Evolutionary conservation across 2,888 invertebrate genomes (phyloP), one percentile per base, ranked within the genome.

Genomic region (Drosophila pseudotakahashii): DNA sequence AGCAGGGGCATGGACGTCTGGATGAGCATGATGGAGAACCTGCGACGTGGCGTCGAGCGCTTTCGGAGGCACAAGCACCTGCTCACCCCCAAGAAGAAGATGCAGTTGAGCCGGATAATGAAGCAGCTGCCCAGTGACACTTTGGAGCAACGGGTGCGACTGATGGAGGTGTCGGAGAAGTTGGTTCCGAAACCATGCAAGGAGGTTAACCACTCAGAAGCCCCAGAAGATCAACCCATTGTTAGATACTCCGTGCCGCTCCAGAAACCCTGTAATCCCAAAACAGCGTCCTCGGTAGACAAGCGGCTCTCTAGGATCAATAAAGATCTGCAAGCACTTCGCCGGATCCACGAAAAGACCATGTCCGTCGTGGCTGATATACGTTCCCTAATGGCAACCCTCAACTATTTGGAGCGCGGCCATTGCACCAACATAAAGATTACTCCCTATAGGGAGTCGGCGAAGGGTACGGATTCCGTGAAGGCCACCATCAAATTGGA

Each of bases 131-230:
- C 75, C 3, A 1, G 2, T 13, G 7, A 54, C 37, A 55, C 32
- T 2, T 50, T 75, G 1, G 10, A n/a, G 0, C 47, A 72, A 13
- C 54, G 59, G 2, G 55, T 82, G n/a, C 44, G 42, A 5, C 52
- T 79, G 3, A 77, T 79, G 74, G 79, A 79, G n/a, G 37, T 79
- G 0, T 39, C 60, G 2, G 62, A 47, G 11, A n/a, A 36, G 5
- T 3, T 59, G 11, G 26, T 7, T 11, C 7, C 44, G 3, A 63
- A 47, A n/a, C 64, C 44, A 5, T 64, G 34, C 9, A 34, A 14
- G 2, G 11, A 58, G 0, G 19, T 19, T n/a, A 1, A 30, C n/a
- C 5, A 10, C 14, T 19, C 2, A 13, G 26, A 50, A 7, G 32
- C 32, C 11, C 3, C 44, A 10, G n/a, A 13, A 13, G 3, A 19